Conservation (phyloP, 2,888 invertebrate species). For the Andrena hattorfiana region DNA sequence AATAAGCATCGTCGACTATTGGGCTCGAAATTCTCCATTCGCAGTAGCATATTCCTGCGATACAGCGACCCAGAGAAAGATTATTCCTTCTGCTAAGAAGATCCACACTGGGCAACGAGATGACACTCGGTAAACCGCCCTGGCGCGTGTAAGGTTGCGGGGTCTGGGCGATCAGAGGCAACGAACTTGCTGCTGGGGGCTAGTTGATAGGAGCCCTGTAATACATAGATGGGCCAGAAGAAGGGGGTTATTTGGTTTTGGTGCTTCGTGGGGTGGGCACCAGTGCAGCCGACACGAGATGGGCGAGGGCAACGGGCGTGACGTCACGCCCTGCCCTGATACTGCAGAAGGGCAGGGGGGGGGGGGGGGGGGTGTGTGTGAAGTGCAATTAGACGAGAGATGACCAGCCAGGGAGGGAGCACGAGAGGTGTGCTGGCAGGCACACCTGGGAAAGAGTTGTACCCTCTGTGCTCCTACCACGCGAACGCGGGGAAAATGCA, state of each 20-base stretch:
- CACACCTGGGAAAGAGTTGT: conserved; percentile 6
- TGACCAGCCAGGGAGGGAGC: conserved; percentile 13
- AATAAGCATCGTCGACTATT: too few species aligned
- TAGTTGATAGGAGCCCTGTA: conserved; percentile 35
- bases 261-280: conserved; percentile 55
- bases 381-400: conserved; percentile 25
- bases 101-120: background rate
- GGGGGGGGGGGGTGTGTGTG: conserved; percentile 20
- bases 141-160: conserved; percentile 6
- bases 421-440: background rate
- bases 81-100: background rate
- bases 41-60: background rate
- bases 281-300: conserved; percentile 55
- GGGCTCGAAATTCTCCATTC: too few species aligned
- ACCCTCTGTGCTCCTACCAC: background rate
- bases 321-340: conserved; percentile 70
- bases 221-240: conserved; percentile 33
- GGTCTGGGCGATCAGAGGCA: conserved; percentile 36
- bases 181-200: conserved; percentile 42
- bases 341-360: conserved; percentile 8
- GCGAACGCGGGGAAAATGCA: background rate
- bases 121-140: background rate
- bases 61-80: background rate
- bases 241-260: conserved; percentile 70
- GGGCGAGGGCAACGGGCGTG: conserved; percentile 69